Evolutionary conservation across 2,113 vertebrate species (phyloP), one percentile per base, ranked within the genome.

Genomic region (Thalassoma bifasciatum): DNA sequence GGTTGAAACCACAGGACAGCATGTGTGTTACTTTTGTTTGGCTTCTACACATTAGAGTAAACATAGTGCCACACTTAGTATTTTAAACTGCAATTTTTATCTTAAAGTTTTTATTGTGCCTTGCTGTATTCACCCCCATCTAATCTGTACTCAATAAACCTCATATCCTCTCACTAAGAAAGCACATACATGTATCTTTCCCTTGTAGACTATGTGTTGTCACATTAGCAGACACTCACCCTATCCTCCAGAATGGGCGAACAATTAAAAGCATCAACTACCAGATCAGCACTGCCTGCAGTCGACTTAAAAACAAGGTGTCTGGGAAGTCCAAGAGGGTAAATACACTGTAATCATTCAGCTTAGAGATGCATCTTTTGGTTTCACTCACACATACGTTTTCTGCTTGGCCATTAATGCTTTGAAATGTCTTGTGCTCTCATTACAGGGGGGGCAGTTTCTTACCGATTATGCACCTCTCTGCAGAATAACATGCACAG

Each of bases 271-370:
- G 88, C 69, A 94, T 99, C 86, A 96, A 93, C 81, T 99, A 98
- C 78, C 96, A 98, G 88, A 99, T 99, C 92, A 99, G 97, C 79
- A 93, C 95, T 34, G 95, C 95, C 81, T 99, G 98, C 90, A 99
- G 97, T 91, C 94, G 98, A 37, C 94, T 99, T 52, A 94, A 98
- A 72, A 99, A 99, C 89, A 99, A 97, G 89, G 98, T 99, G 11
- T 98, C 97, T 44, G 98, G 98, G 59, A 99, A 99, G 69, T 98
- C 97, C 59, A 99, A 99, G 89, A 91, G 96, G 95, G 98, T 99
- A 94, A 68, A 64, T 8, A 49, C 1, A 46, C 8, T 7, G 2
- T 40, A 40, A 40, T 9, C 10, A 9, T 2, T 9, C 10, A 30
- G 3, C 6, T 6, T 30, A 30, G 3, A 30, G 30, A 30, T 4